A percentile compares a stretch with the other conserved stretches of the same genome.
Conservation (phyloP, 2,888 invertebrate species). For the Podotricha telesiphe region DNA sequence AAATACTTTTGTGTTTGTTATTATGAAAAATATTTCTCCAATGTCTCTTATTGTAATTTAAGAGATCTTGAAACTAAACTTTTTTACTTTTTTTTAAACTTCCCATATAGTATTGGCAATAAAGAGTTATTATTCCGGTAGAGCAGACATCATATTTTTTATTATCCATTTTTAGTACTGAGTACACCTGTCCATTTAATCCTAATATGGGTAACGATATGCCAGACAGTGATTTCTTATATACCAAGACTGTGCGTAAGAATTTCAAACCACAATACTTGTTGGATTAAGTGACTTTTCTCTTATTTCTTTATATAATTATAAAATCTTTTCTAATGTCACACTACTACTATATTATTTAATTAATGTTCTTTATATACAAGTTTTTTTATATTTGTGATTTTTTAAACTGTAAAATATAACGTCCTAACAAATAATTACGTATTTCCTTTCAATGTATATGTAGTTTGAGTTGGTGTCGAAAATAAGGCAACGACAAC, state of each 20-base stretch:
- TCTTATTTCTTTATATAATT: background rate
- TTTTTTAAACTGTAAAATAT: background rate
- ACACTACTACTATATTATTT: background rate
- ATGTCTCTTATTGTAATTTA: conserved; percentile 1
- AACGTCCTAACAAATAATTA: conserved; percentile 12
- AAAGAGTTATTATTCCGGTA: conserved; percentile 15
- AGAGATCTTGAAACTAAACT: background rate
- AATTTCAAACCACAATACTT: conserved; percentile 39
- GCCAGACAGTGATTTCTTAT: conserved; percentile 76
- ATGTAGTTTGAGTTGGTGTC: conserved; percentile 42
- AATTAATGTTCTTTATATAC: background rate
- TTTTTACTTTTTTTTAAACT: background rate
- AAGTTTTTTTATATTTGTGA: background rate
- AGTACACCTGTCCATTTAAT: conserved; percentile 66
- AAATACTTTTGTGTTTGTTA: background rate
- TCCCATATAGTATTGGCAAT: background rate
- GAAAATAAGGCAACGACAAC: conserved; percentile 67
- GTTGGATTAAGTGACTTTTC: conserved; percentile 12
- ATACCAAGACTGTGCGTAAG: conserved; percentile 58
- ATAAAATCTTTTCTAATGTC: no score
- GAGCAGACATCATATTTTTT: conserved; percentile 24
- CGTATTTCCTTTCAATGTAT: background rate
- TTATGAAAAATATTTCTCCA: background rate
- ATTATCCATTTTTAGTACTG: conserved; percentile 50
- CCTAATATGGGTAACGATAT: conserved; percentile 68